phyloP scores from a whole-genome alignment of 2,797 vertebrate species.

The Rachycentron canadum region DNA sequence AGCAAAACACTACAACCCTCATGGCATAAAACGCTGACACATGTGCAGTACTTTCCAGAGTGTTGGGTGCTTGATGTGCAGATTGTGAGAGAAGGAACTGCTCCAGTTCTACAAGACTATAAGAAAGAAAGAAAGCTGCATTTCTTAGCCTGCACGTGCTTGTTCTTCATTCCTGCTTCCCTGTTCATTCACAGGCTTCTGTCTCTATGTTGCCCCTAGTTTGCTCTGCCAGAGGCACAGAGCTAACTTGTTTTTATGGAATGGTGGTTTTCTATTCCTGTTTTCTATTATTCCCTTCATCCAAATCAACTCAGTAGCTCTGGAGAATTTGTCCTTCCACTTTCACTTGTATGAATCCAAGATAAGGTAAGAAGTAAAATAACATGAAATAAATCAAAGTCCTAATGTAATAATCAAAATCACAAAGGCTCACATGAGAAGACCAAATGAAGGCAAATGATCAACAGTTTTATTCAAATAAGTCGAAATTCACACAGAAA shows the following conservation, averaged over 20 bases:
- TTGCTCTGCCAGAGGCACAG: background rate
- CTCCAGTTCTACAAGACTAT: slow-evolving; percentile 10
- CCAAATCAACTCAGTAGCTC: background rate
- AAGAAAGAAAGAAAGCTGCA: slow-evolving; percentile 16
- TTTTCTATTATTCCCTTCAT: slow-evolving; percentile 21
- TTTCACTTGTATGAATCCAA: slow-evolving; percentile 18
- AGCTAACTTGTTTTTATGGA: slow-evolving; percentile 4
- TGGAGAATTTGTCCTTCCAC: background rate
- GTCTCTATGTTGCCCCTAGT: background rate
- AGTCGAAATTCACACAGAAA: slow-evolving; percentile 58
- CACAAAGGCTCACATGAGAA: slow-evolving; percentile 14
- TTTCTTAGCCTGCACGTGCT: slow-evolving; percentile 8
- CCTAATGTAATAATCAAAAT: slow-evolving; percentile 7
- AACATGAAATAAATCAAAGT: slow-evolving; percentile 16
- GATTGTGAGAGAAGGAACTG: slow-evolving; percentile 29
- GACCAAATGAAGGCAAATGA: slow-evolving; percentile 17
- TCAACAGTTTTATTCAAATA: slow-evolving; percentile 60
- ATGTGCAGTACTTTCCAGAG: slow-evolving; percentile 31
- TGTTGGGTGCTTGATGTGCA: slow-evolving; percentile 24
- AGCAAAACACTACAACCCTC: slow-evolving; percentile 43
- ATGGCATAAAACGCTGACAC: slow-evolving; percentile 36
- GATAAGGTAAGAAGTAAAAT: background rate
- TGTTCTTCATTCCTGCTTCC: slow-evolving; percentile 24
- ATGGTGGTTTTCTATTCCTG: no score
- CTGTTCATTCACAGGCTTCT: slow-evolving; percentile 3